phyloP scores from a whole-genome alignment of 2,113 vertebrate genomes.

The Tricholaema leucomelas region DNA sequence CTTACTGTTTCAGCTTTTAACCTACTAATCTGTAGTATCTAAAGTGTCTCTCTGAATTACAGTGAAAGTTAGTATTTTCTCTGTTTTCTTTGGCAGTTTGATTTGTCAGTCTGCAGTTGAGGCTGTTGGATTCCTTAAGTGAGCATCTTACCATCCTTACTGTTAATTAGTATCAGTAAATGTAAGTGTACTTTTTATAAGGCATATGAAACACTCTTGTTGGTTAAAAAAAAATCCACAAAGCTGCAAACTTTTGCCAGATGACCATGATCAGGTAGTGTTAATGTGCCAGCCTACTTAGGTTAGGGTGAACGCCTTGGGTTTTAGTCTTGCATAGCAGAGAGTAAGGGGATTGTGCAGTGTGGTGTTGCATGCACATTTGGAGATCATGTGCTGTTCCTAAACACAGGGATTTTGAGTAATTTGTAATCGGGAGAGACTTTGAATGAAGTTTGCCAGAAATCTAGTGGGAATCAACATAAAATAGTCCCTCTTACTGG shows the following conservation, averaged over 20 bases:
- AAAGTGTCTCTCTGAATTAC: not conserved
- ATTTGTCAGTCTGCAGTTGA: not conserved
- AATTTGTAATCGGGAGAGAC: constrained; percentile 14
- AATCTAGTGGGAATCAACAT: not conserved
- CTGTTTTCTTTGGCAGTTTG: not conserved
- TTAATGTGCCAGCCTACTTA: not conserved
- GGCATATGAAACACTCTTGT: not conserved
- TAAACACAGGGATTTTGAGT: not conserved
- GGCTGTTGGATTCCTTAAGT: not conserved
- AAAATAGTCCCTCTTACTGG: not conserved
- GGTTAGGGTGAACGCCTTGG: not conserved
- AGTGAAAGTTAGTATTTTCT: not conserved
- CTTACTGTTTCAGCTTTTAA: constrained; percentile 42
- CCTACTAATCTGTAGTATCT: not conserved
- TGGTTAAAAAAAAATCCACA: not conserved
- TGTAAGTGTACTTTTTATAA: not conserved
- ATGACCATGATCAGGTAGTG: not conserved
- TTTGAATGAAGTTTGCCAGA: not conserved
- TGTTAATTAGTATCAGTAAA: not conserved
- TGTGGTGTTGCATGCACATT: not conserved
- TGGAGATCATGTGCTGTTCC: not conserved
- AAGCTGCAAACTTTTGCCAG: not conserved
- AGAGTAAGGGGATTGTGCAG: not conserved
- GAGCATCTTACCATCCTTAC: not conserved
- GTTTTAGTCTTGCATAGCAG: not conserved